phyloP scores from a whole-genome alignment of 1,140 invertebrate species.

The Pseudomyrmex concolor region DNA sequence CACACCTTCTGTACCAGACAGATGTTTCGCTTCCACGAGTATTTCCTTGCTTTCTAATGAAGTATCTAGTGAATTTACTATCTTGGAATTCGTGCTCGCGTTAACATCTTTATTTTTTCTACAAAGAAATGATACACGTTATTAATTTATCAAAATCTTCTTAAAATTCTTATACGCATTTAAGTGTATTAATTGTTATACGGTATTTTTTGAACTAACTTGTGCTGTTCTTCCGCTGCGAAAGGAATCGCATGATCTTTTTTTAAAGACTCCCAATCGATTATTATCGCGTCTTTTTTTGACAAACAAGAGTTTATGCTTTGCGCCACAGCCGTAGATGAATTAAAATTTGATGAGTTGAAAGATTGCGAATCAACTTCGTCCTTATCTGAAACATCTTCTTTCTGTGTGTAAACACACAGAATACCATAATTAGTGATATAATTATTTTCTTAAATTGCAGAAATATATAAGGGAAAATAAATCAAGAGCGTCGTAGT shows the following conservation, averaged over 20 bases:
- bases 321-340: constrained; percentile 74
- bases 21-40: constrained; percentile 29
- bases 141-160: neutral
- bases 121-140: constrained; percentile 12
- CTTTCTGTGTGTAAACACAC: too few relatives aligned
- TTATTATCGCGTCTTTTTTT: constrained; percentile 74
- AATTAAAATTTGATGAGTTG: constrained; percentile 54
- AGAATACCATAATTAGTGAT: too few relatives aligned
- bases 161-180: neutral
- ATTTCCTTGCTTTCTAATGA: constrained; percentile 33
- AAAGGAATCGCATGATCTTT: constrained; percentile 52
- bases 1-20: constrained; percentile 58
- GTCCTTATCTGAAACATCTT: too few relatives aligned
- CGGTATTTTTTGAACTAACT: constrained; percentile 52
- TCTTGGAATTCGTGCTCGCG: constrained; percentile 50
- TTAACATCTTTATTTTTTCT: constrained; percentile 60
- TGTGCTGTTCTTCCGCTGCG: constrained; percentile 63
- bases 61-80: constrained; percentile 35
- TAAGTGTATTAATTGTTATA: neutral
- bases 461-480: neutral
- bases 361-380: too few relatives aligned
- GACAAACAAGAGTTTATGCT: constrained; percentile 65
- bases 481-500: neutral
- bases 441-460: too few relatives aligned
- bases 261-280: constrained; percentile 64